A percentile compares a stretch with the other conserved stretches of the same genome.
Conservation (phyloP, 2,888 invertebrate species). For the Agrochola lota region DNA sequence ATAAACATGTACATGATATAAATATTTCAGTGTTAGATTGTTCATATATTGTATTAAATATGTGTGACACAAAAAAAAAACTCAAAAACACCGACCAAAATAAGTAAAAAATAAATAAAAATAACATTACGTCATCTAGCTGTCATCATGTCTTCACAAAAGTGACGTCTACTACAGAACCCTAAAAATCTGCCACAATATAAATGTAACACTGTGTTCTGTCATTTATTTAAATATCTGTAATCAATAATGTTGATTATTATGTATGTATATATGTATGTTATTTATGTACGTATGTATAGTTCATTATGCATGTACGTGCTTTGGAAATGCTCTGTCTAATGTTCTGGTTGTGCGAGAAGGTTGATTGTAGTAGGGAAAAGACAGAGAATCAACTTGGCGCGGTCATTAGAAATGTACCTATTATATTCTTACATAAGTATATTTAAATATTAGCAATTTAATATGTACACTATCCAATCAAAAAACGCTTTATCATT, state of each 20-base stretch:
- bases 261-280: constrained; percentile 61
- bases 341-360: constrained; percentile 14
- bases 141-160: neutral
- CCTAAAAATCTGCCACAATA: constrained; percentile 47
- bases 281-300: constrained; percentile 41
- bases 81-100: neutral
- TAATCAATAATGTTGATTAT: constrained; percentile 72
- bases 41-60: too few relatives aligned
- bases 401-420: neutral
- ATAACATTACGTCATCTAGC: neutral
- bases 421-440: neutral
- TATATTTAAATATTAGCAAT: neutral
- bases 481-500: neutral
- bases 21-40: too few relatives aligned
- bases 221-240: constrained; percentile 61
- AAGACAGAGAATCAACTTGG: constrained; percentile 21
- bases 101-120: too few relatives aligned
- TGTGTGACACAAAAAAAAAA: too few relatives aligned
- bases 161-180: neutral
- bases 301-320: constrained; percentile 46
- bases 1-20: too few relatives aligned
- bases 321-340: constrained; percentile 28
- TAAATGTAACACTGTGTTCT: constrained; percentile 61
- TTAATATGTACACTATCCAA: neutral
- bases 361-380: neutral